These are phyloP conservation scores for Sycophila sp. DNA, from an alignment of 1,140 invertebrate genomes.

Conservation along the genomic window DNA sequence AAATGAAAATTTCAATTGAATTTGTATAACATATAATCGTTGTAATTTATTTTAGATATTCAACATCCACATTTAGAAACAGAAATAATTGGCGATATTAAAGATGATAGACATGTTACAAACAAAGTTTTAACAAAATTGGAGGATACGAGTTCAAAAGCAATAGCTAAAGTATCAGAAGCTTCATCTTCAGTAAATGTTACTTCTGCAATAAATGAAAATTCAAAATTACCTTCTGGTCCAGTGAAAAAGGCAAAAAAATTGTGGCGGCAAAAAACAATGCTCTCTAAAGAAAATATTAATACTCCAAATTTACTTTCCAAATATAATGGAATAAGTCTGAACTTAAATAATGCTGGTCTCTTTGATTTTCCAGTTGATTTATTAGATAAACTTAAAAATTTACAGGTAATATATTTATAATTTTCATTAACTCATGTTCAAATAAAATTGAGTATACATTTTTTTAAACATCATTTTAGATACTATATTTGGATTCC, in stretches of 20 bases:
- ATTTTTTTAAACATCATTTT: constrained; percentile 37
- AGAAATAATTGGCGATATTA: neutral
- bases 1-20: neutral
- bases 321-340: constrained; percentile 22
- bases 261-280: constrained; percentile 12
- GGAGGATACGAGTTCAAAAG: neutral
- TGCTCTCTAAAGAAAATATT: neutral
- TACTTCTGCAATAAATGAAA: neutral
- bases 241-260: neutral
- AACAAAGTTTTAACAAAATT: constrained; percentile 1
- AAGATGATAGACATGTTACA: neutral
- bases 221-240: neutral
- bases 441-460: constrained; percentile 17
- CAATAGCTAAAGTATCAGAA: neutral
- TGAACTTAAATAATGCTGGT: constrained; percentile 42
- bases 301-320: neutral
- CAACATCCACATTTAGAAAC: neutral
- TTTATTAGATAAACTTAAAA: constrained; percentile 40
- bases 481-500: constrained; percentile 70
- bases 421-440: neutral
- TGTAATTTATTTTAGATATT: neutral
- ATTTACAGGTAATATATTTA: constrained; percentile 43
- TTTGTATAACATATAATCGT: too few species aligned
- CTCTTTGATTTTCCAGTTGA: constrained; percentile 46
- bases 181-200: too few species aligned